Evolutionary conservation across 2,113 vertebrate genomes (phyloP), one percentile per base, ranked within the genome.

Genomic region (Carassius gibelio): DNA sequence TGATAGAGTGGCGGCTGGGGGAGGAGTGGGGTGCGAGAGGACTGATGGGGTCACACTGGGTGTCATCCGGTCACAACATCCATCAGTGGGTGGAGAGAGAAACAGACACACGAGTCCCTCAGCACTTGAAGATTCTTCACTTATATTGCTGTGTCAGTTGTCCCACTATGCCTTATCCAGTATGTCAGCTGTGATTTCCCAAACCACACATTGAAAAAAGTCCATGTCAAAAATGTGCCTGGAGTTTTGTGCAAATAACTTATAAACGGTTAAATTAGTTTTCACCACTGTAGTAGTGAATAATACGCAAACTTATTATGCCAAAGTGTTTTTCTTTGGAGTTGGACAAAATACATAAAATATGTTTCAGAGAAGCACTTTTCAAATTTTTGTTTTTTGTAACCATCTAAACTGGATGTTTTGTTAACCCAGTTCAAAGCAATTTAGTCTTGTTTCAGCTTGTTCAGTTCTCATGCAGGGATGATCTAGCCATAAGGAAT

Each of bases 91-190:
- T 76, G 61, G 74, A 69, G 69, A 59, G 82, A 10, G 42, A 83
- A 50, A 30, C 50, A 48, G 80, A 42, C 61, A 13, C 15, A 23
- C 59, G 1, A 68, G 79, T 86, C 79, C 81, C 78, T 71, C 59
- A 55, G 61, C 61, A 34, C 71, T 82, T 64, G 79, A 82, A 75
- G 50, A 76, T 86, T 62, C 78, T 76, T 86, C 85, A 75, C 79
- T 82, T 81, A 75, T 82, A 82, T 82, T 82, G 79, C 85, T 66
- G 62, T 76, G 61, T 82, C 85, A 86, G 59, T 50, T 55, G 71
- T 64, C 45, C 50, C 45, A 61, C 69, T 66, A 23, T 30, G 74
- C 85, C 77, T 55, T 78, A 83, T 86, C 62, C 57, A 69, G 36
- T 34, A 83, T 15, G 23, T 68, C 81, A 81, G 34, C 21, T 34